Percentiles rank a stretch among this genome's conserved stretches.
Conservation (phyloP, 2,888 invertebrate species). For the Petrolisthes manimaculis region DNA sequence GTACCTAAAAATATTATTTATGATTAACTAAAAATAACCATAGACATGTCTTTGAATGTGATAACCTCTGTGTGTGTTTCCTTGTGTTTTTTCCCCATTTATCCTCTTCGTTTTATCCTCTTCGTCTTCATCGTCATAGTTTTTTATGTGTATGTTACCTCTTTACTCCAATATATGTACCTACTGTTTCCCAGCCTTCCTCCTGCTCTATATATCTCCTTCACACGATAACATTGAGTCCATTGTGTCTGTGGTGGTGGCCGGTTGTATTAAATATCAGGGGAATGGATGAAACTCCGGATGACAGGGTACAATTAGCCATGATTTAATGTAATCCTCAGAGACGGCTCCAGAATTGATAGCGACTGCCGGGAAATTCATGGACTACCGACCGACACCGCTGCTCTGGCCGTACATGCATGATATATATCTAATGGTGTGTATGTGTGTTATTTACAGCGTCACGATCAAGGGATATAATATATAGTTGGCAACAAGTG, state of each 20-base stretch:
- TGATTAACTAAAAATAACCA: too few species aligned
- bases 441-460: too few species aligned
- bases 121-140: background rate
- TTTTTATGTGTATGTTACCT: background rate
- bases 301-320: conserved; percentile 40
- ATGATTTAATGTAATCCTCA: conserved; percentile 38
- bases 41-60: too few species aligned
- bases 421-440: too few species aligned
- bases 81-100: background rate
- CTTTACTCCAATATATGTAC: background rate
- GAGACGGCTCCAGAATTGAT: conserved; percentile 34
- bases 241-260: conserved; percentile 14
- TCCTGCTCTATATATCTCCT: background rate
- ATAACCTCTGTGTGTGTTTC: background rate
- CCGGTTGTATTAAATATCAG: conserved; percentile 28
- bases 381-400: background rate
- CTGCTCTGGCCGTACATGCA: too few species aligned
- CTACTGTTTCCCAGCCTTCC: background rate
- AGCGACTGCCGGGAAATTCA: conserved; percentile 29
- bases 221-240: background rate
- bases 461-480: too few species aligned
- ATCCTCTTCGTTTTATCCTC: background rate
- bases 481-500: too few species aligned
- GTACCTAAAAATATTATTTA: too few species aligned
- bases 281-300: conserved; percentile 31